phyloP scores from a whole-genome alignment of 2,113 vertebrate genomes.

The Thomomys bottae region DNA sequence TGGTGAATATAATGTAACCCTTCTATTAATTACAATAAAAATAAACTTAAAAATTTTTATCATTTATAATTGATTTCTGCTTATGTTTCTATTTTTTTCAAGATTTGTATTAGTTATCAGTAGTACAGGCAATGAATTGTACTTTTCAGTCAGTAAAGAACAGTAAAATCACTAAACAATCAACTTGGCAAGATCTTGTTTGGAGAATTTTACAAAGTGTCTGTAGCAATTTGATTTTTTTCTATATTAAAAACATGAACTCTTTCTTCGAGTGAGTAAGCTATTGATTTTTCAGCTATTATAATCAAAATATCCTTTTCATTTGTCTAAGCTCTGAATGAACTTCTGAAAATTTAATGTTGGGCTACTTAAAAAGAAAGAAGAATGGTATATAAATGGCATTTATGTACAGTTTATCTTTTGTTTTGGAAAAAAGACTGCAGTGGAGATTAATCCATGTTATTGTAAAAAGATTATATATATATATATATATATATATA shows the following conservation, averaged over 20 bases:
- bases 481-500: too few relatives aligned
- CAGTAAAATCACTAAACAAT: not conserved
- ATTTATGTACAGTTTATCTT: too few relatives aligned
- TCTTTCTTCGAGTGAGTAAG: slow-evolving; percentile 46
- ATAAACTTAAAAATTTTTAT: slow-evolving; percentile 79
- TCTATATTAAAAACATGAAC: slow-evolving; percentile 70
- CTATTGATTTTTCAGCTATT: slow-evolving; percentile 71
- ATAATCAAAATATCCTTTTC: slow-evolving; percentile 64
- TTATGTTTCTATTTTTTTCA: slow-evolving; percentile 74
- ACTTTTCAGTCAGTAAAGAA: slow-evolving; percentile 23
- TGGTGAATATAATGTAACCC: too few relatives aligned
- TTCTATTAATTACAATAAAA: too few relatives aligned
- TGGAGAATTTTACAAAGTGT: slow-evolving; percentile 52
- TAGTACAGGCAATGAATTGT: slow-evolving; percentile 4
- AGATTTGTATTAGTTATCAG: slow-evolving; percentile 67
- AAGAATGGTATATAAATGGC: not conserved
- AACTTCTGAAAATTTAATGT: slow-evolving; percentile 67
- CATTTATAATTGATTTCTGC: slow-evolving; percentile 80
- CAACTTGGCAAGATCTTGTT: slow-evolving; percentile 48
- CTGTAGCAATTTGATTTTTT: slow-evolving; percentile 62
- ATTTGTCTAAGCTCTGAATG: slow-evolving; percentile 66
- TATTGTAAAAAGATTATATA: not conserved
- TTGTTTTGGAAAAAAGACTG: not conserved
- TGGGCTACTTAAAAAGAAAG: slow-evolving; percentile 53
- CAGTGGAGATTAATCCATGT: not conserved